Percentiles rank a stretch among this genome's conserved stretches.
These are phyloP conservation scores for Penaeus indicus DNA, from an alignment of 1,140 invertebrate species.

Conservation along the genomic window DNA sequence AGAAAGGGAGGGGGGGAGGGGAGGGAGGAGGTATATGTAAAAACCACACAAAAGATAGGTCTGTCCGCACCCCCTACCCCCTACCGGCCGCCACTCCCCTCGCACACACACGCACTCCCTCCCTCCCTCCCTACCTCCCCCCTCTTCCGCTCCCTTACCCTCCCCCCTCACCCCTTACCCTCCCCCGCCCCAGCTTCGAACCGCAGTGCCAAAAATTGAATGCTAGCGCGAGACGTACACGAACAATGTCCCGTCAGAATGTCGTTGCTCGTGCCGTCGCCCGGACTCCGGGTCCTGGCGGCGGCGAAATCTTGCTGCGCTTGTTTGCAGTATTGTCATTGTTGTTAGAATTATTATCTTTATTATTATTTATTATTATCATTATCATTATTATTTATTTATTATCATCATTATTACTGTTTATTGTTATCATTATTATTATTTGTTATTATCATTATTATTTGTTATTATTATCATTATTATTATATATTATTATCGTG, in stretches of 20 bases:
- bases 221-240: neutral
- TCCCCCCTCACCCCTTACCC: neutral
- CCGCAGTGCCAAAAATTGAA: neutral
- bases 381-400: too few relatives aligned
- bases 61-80: neutral
- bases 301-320: too few relatives aligned
- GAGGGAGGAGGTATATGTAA: neutral
- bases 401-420: too few relatives aligned
- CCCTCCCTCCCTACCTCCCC: neutral
- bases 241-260: too few relatives aligned
- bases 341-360: too few relatives aligned
- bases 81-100: neutral
- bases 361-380: too few relatives aligned
- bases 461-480: too few relatives aligned
- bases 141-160: neutral
- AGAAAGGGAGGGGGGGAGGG: neutral
- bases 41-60: conserved; percentile 1
- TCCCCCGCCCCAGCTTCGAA: neutral
- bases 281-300: neutral
- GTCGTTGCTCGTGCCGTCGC: neutral
- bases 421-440: too few relatives aligned
- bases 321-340: too few relatives aligned
- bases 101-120: neutral
- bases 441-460: too few relatives aligned
- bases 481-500: too few relatives aligned